A percentile compares a stretch with the other conserved stretches of the same genome.
These are phyloP conservation scores for Amblyteles armatorius DNA, from an alignment of 2,888 invertebrate genomes.

Conservation along the genomic window DNA sequence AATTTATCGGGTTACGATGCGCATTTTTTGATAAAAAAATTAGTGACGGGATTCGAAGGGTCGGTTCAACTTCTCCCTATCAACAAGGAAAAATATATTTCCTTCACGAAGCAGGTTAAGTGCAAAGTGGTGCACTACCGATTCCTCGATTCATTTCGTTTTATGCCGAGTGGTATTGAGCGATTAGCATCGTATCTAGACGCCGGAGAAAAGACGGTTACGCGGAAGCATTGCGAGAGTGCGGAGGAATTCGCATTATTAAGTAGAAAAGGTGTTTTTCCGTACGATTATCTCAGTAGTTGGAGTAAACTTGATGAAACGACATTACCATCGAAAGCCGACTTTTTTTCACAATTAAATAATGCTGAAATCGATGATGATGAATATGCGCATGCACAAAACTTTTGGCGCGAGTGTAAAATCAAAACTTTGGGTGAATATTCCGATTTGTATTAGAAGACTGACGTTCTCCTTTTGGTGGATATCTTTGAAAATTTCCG, in stretches of 20 bases:
- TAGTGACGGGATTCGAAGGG: conserved; percentile 67
- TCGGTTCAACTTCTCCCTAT: conserved; percentile 63
- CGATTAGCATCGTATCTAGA: conserved; percentile 31
- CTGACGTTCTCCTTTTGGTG: neutral
- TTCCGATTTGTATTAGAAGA: conserved; percentile 24
- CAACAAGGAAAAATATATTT: conserved; percentile 58
- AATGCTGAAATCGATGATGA: conserved; percentile 65
- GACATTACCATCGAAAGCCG: conserved; percentile 60
- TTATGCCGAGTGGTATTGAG: conserved; percentile 30
- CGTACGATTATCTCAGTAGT: conserved; percentile 75
- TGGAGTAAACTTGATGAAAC: conserved; percentile 61
- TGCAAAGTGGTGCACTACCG: neutral
- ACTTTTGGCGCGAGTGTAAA: conserved; percentile 33
- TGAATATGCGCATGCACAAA: conserved; percentile 37
- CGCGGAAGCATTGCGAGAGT: neutral
- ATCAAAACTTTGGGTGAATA: conserved; percentile 28
- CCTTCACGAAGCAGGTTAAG: conserved; percentile 72
- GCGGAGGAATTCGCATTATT: conserved; percentile 64
- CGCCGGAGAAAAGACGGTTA: neutral
- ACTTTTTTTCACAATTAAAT: conserved; percentile 70
- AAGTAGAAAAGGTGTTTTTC: too few species aligned
- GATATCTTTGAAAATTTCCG: conserved; percentile 68
- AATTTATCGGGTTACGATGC: conserved; percentile 72
- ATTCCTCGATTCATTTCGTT: conserved; percentile 70
- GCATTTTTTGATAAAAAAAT: conserved; percentile 71